Base-by-base conservation (phyloP, 2,113 vertebrate species). In the Perca flavescens region DNA sequence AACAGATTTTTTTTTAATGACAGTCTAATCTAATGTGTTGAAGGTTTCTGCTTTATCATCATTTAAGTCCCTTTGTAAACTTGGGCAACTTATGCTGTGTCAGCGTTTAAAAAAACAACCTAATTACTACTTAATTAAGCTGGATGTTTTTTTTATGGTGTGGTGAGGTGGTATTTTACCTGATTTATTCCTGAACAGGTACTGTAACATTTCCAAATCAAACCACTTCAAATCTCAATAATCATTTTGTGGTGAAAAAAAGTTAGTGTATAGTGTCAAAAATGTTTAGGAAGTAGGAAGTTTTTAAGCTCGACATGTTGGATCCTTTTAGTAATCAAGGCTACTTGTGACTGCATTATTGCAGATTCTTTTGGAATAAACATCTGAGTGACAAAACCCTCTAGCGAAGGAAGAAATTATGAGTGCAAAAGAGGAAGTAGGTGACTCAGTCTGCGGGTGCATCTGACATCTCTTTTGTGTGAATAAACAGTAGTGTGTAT, bases 21-120 rank as follows among this genome's bases (percentile, higher is more conserved):
- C 56, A 84, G 71, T 56, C 64, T 87, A 79, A 86, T 86, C 73
- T 69, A 82, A 82, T 85, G 31, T 49, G 22, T 67, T 83, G 50
- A 83, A 82, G 47, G 25, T 83, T 85, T 85, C 64, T 82, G 76
- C 77, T 19, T 72, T 76, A 72, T 89, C 85, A 80, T 89, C 54
- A 70, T 40, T 77, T 67, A 54, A 78, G n/a, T 76, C 17, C 28
- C 49, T 47, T 73, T 67, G 36, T 60, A 64, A 72, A 83, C 64
- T 74, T 84, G 4, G 46, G 56, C 12, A 70, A 58, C 25, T 61
- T 21, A 3, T 50, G 36, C 31, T 65, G 6, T 31, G 50, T 64
- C 9, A 17, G 13, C 14, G 10, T 22, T 56, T 56, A 43, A 43
- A 43, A 31, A 43, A 43, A 11, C 40, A 43, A 43, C 40, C 40